Evolutionary conservation across 2,888 invertebrate genomes (phyloP), one percentile per base, ranked within the genome.

Genomic region (Scelioninae gen. 1): DNA sequence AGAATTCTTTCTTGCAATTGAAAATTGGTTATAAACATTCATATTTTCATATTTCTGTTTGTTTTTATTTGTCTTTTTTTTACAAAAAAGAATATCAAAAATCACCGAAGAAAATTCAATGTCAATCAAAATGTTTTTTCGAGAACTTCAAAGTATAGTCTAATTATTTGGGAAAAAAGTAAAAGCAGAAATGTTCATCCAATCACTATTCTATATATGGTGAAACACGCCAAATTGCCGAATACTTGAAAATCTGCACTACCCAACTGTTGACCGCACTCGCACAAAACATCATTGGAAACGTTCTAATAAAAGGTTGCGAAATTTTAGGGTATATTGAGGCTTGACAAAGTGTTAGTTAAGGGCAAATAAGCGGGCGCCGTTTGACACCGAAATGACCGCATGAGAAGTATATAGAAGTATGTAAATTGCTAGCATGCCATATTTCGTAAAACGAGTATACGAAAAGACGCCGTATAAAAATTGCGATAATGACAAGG

Each of bases 341-440:
- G 16, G 6, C 63, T 62, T 65, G 76, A 81, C 76, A 65, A 81
- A 71, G 69, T 75, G 60, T 76, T 71, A 47, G 65, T 81, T 81
- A 65, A 23, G 55, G 65, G 16, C 53, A 49, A 62, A 80, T n/a
- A 62, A 58, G 60, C 29, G 40, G 75, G 75, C 75, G 69, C 68
- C 60, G 51, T 76, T 82, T 82, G 82, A 72, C 76, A 82, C 76
- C 72, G 7, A 82, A 82, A 82, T 75, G 71, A 81, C 65, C 75
- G 53, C 69, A 65, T 58, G 16, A 8, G 10, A 8, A 49, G n/a
- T 43, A 23, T 11, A 58, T 60, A 40, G n/a, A 72, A 72, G 53
- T 66, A 77, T 72, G 76, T 29, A 71, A 82, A 77, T 82, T 82
- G 29, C 66, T 47, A 49, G 51, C 66, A 63, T 72, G 75, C 63